Base-by-base conservation (phyloP, 1,140 invertebrate species). In the Dendrolimus punctatus region DNA sequence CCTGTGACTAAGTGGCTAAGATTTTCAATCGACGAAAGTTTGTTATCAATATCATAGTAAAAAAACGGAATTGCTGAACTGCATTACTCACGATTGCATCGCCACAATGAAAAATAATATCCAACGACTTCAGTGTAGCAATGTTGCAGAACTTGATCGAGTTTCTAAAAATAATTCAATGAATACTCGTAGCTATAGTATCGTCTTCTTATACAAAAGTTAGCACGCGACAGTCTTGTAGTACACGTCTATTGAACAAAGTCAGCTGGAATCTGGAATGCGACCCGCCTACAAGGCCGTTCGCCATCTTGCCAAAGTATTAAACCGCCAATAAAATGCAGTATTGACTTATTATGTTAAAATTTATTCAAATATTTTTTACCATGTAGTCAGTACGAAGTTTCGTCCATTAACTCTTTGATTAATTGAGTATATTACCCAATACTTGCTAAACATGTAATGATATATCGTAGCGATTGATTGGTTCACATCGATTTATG, bases 251-350 rank as follows among this genome's bases (percentile, higher is more conserved):
- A 71, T 60, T 66, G 63, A 74, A 79, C 75, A 80, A 79, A 76
- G 76, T 79, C 72, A 76, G 69, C 64, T 77, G 79, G 74, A 73
- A 68, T 75, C 68, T 70, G 79, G 80, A 84, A 84, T 84, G 80
- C 71, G 76, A 79, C 69, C 74, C 76, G 79, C 69, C 74, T 73
- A 79, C 80, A 82, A 79, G 78, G 77, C 71, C 79, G 70, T 63
- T 60, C 57, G 60, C 61, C 71, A 66, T 70, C 64, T 59, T 59
- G 58, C 54, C 46, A 62, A 59, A 67, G 40, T 46, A 48, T 47
- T 49, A 8, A 8, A 42, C 41, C 23, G 23, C 23, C 43, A n/a
- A n/a, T 45, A 45, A 23, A 23, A 23, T 45, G 6, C 6, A 46
- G 47, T 55, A 40, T 55, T 41, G 44, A 48, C 40, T 41, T 55